Base-by-base conservation (phyloP, 2,797 vertebrate species). In the Platyrinchus mystaceus region DNA sequence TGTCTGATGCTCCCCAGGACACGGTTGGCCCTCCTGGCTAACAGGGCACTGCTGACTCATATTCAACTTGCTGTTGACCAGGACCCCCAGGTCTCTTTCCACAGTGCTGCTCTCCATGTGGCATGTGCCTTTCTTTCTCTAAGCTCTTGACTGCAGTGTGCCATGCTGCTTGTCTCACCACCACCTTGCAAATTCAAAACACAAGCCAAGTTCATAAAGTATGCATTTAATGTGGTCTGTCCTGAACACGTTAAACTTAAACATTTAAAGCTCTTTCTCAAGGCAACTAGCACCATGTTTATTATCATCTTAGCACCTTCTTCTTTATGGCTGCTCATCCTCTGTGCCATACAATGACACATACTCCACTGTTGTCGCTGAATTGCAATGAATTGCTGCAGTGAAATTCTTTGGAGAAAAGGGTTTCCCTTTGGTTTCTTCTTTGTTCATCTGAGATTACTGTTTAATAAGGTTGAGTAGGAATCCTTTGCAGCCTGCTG, bases 341-440 rank as follows among this genome's bases (percentile, higher is more conserved):
- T 86, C 75, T 69, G 19, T 12, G 21, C 24, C 12, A 26, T 23
- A 30, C 20, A 24, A 8, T 0, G 0, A 53, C 49, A 53, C 26
- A 12, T 34, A 74, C 36, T 37, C 22, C 32, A 12, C 26, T 39
- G 8, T 39, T 36, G 13, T 27, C 44, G 22, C 20, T 79, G 55
- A 91, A 73, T 73, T 86, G 18, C 58, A 78, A 27, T 11, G 9
- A 85, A 68, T 58, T 39, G 30, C 39, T 79, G 44, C 44, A 76
- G 53, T 90, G 85, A 95, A 96, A 97, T 95, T 94, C 55, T 84
- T 76, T 2, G 52, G 83, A 69, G 39, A 76, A 93, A 59, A 66
- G 58, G 8, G 58, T 15, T 70, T 64, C 59, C 82, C 27, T 83
- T 86, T 67, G 60, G 17, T 82, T 52, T 53, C 62, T 56, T 39